Conservation (phyloP, 2,888 invertebrate genomes). For the Aquatica leii region DNA sequence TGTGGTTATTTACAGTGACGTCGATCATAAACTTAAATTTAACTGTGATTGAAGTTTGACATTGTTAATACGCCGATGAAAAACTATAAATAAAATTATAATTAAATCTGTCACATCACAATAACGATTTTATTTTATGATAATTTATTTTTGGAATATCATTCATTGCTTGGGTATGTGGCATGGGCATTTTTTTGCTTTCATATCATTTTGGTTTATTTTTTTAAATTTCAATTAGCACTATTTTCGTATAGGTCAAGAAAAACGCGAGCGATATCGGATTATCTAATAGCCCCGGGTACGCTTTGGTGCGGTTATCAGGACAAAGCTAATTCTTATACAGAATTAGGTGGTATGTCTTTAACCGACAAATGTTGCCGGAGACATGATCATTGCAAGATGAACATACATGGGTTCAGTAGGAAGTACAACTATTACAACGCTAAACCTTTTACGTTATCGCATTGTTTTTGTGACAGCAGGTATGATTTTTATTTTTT, state of each 20-base stretch:
- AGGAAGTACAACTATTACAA: constrained; percentile 72
- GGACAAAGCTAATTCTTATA: constrained; percentile 66
- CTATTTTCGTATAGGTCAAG: constrained; percentile 23
- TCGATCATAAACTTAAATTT: not conserved
- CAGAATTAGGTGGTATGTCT: constrained; percentile 68
- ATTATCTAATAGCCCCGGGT: constrained; percentile 69
- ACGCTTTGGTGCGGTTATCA: constrained; percentile 80
- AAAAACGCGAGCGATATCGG: constrained; percentile 21
- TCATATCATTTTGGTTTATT: not conserved
- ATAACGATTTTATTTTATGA: too few relatives aligned
- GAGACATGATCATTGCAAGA: constrained; percentile 75
- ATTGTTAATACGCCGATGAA: too few relatives aligned
- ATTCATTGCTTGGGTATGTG: too few relatives aligned
- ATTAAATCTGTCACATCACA: too few relatives aligned
- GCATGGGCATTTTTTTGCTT: not conserved
- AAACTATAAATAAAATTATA: too few relatives aligned
- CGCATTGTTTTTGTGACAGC: constrained; percentile 80
- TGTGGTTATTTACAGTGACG: not conserved
- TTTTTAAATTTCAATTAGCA: not conserved
- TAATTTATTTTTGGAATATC: too few relatives aligned
- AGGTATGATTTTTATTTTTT: constrained; percentile 64
- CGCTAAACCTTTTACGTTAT: constrained; percentile 74
- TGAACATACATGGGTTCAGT: constrained; percentile 69
- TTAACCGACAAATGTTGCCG: constrained; percentile 77
- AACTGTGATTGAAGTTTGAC: not conserved